Base-by-base conservation (phyloP, 2,888 invertebrate species). In the Cheilosia impressa region DNA sequence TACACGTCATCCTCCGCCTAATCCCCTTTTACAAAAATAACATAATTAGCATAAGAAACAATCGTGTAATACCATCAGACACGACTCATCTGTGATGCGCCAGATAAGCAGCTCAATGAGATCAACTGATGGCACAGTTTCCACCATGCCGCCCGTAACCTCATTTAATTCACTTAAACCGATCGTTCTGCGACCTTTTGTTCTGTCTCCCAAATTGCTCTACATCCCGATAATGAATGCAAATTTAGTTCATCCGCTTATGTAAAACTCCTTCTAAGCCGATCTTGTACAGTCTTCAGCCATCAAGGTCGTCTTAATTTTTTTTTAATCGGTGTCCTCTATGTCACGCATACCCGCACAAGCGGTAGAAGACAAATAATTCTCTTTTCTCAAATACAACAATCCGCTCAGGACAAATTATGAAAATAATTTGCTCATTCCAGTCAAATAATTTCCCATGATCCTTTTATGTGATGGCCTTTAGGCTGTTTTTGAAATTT, bases 191-290 rank as follows among this genome's bases (percentile, higher is more conserved):
- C 2, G 24, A 5, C 31, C n/a, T 19, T 58, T 79, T 75, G 65
- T 82, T 50, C 53, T 15, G 15, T 0, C 72, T 27, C 50, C 15
- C 43, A 62, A 68, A 68, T 75, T 69, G 24, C 63, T 71, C 75
- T 58, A 71, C 34, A 84, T 84, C 75, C 80, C 65, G 41, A 58
- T 84, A 76, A 80, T 80, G 69, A 80, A 75, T 79, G 83, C 69
- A 75, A 84, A 84, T 84, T 80, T 62, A 60, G 75, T 66, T 84
- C 47, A 84, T 80, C 80, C 57, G 84, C 84, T 80, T 84, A 84
- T 31, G 63, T 31, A 71, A 57, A 84, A 69, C 68, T 68, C 22
- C 50, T 68, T 50, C 15, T 71, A 84, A 84, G 80, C 80, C 34
- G 79, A 75, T 83, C 79, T 53, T 38, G 38, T 43, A 17, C 31